Evolutionary conservation across 2,113 vertebrate genomes (phyloP), one percentile per base, ranked within the genome.

Genomic region (Erpornis zantholeuca): DNA sequence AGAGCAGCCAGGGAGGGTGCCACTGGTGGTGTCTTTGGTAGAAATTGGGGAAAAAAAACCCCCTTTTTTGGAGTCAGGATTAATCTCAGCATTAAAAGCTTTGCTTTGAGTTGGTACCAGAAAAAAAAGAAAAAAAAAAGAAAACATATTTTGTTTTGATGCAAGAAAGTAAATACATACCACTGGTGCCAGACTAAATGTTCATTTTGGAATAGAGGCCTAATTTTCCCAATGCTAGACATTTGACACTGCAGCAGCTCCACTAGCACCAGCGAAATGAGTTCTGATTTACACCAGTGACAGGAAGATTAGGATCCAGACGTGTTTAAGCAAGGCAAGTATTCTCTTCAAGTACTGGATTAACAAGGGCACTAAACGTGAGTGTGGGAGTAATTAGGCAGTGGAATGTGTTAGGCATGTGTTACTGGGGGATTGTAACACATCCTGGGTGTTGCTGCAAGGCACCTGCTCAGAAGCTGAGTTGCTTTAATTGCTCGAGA

Each of bases 381-480:
- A 96, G 88, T 53, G 90, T 93, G 82, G 94, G 90, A 92, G 94
- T 96, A 96, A 96, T 96, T 94, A 97, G 95, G 96, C 90, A 69
- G 61, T 91, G 94, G 86, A 86, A 86, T 49, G 77, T 94, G 90
- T 72, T 90, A 94, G 47, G 80, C 82, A 72, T 33, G 73, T 90
- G 92, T 94, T 95, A 52, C 88, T 92, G 69, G 28, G 93, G 92
- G 93, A 73, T 57, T 83, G 45, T 79, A 85, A 73, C 86, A 50
- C 87, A 44, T 88, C 86, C 33, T 73, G 36, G 36, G 81, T 85
- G 84, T 85, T 89, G 57, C 59, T 81, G 68, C 75, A 49, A 91
- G 84, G 94, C 96, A 73, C 91, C 92, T 88, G 96, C 42, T 64
- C 70, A 12, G 83, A 82, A 83, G 80, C 90, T 13, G 45, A 88